Evolutionary conservation across 1,140 invertebrate genomes (phyloP), one percentile per base, ranked within the genome.

Genomic region (Dendroctonus valens): DNA sequence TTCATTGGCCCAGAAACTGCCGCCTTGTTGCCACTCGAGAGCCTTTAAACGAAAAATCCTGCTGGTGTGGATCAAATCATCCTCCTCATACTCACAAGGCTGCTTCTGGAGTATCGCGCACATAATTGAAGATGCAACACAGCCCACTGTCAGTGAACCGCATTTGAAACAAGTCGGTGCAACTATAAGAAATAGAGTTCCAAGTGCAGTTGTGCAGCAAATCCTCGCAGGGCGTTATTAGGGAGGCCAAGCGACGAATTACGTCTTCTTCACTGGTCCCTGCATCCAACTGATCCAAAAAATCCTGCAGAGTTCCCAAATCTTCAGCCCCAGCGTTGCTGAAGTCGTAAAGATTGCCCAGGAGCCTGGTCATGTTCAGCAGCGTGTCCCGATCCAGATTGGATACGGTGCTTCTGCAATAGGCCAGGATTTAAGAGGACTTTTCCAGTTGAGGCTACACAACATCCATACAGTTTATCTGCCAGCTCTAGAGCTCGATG

Each of bases 121-220:
- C 58, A 54, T 84, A 83, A 73, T 87, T 87, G 69, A 86, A 87
- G 5, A 79, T 75, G 62, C 85, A 87, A 72, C 85, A 87, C 67
- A 79, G 83, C 15, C 85, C 85, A 14, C 80, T 79, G 11, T 79
- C 77, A 3, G 84, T 85, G 6, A 79, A 78, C 7, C 79, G 78
- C 5, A 79, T 72, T 0, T 57, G 12, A 70, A 86, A 85, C 8
- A 84, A 59, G 0, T 77, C 69, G 0, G 70, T 71, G 60, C 85
- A 87, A 52, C 81, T 63, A 1, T 73, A 67, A 6, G 70, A 9
- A 9, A 69, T 48, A 0, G 78, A 78, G 2, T 70, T 74, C 79
- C 83, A 85, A 0, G 58, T 49, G 66, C 85, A 86, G 41, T 70
- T 75, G 0, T 79, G 8, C 6, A 86, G 41, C 67, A 83, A 77